Evolutionary conservation across 1,140 invertebrate species (phyloP).

Genomic region (Lepidurus packardi): DNA sequence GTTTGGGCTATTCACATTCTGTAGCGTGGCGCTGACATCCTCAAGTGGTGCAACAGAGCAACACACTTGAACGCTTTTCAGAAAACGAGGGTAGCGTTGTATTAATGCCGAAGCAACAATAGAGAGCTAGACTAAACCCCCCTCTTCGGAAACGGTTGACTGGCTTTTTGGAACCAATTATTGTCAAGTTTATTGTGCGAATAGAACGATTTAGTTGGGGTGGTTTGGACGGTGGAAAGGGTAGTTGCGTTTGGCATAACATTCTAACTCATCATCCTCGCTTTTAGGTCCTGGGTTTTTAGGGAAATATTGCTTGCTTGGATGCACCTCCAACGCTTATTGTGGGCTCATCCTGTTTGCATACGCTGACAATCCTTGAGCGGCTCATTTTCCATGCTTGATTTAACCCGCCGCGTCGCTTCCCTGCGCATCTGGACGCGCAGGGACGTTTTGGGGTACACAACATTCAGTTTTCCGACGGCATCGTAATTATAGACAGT

Average conservation of each 20-base stretch:
- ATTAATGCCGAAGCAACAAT: not conserved
- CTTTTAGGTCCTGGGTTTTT: not conserved
- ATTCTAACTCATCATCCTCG: too few species aligned
- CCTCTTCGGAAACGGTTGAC: not conserved
- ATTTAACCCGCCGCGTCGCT: not conserved
- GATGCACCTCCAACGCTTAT: not conserved
- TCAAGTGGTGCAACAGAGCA: not conserved
- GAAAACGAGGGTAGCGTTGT: too few species aligned
- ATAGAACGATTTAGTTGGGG: not conserved
- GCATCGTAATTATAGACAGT: too few species aligned
- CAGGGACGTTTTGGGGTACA: not conserved
- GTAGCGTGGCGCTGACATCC: not conserved
- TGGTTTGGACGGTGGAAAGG: not conserved
- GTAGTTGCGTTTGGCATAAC: not conserved
- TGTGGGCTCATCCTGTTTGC: conserved; percentile 11
- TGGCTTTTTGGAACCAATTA: not conserved
- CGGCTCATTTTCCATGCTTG: conserved; percentile 14
- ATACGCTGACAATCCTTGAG: conserved; percentile 1
- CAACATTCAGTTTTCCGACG: not conserved
- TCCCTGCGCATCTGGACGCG: not conserved
- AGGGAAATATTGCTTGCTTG: not conserved
- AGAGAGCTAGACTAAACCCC: not conserved
- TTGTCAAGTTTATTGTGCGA: conserved; percentile 13
- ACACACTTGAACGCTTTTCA: not conserved
- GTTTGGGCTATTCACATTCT: not conserved